Evolutionary conservation across 2,888 invertebrate genomes (phyloP), one percentile per base, ranked within the genome.

Genomic region (Arge pagana): DNA sequence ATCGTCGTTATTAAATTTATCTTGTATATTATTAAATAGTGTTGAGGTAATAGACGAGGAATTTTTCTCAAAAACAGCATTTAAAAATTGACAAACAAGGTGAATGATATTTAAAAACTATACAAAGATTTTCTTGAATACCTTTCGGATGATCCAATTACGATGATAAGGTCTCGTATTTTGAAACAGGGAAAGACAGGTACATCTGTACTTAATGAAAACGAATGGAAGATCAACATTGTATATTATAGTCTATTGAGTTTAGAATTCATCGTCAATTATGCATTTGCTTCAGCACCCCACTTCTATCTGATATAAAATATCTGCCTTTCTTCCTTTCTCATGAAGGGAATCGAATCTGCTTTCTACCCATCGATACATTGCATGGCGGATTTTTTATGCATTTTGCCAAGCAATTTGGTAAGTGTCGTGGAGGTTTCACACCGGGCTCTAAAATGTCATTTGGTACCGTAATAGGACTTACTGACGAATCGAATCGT

Each of bases 371-470:
- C 51, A 48, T 53, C 51, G 48, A 52, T 56, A 58, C 54, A 54
- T 53, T 60, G 58, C 60, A 60, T 60, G 60, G 53, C 53, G 45
- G 54, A 48, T 50, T 55, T 50, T 41, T 35, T 36, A 50, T 33
- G 56, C 55, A 57, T 43, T 48, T 16, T 26, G 16, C 52, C 50
- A 21, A 55, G 16, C 21, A 23, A 40, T 42, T 45, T 48, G 39
- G 39, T 48, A 19, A 52, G 39, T 45, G 40, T 42, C 48, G 39
- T 21, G 35, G 36, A 51, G 43, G 35, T 51, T 43, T 35, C 50
- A 41, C 43, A 51, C 50, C 50, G 42, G 26, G 36, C 28, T 26
- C 33, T 41, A 31, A 15, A 33, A 23, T 45, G 45, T 23, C 16
- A 45, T 45, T 33, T 23, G n/a, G 16, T 21, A 33, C 23, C 7